These are phyloP conservation scores for Eulemur macaco DNA, from an alignment of 2,113 vertebrate genomes.

Conservation along the genomic window DNA sequence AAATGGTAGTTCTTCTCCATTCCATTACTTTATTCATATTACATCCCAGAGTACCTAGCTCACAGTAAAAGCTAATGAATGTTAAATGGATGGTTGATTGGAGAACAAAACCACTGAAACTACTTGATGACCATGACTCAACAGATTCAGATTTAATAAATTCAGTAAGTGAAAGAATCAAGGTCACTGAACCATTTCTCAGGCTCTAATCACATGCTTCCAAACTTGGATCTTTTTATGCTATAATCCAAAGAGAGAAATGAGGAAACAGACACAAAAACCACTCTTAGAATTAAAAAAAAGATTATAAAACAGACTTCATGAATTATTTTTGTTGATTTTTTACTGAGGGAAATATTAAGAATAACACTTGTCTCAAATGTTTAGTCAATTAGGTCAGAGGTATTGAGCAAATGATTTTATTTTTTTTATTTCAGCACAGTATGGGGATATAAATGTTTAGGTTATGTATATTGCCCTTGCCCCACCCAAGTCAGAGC, in stretches of 20 bases:
- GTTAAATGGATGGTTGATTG: not conserved
- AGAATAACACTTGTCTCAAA: not conserved
- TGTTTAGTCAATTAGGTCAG: not conserved
- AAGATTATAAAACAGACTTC: not conserved
- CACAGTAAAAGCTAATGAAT: not conserved
- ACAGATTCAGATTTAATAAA: constrained; percentile 27
- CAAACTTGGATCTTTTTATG: not conserved
- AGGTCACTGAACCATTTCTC: not conserved
- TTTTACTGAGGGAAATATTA: constrained; percentile 13
- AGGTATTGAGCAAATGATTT: not conserved
- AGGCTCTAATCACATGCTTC: not conserved
- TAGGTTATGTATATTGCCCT: no score
- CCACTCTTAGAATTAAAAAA: not conserved
- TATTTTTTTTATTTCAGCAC: no score
- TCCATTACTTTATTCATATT: not conserved
- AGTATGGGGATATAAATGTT: no score
- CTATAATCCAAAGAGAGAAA: not conserved
- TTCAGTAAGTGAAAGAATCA: not conserved
- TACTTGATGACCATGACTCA: not conserved
- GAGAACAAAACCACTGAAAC: not conserved
- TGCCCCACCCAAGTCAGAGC: no score
- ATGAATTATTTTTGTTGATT: constrained; percentile 2
- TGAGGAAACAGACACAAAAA: not conserved
- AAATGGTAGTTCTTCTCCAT: not conserved
- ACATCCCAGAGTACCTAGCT: not conserved